Evolutionary conservation across 2,888 invertebrate genomes (phyloP).

Genomic region (Pristionchus mayeri): DNA sequence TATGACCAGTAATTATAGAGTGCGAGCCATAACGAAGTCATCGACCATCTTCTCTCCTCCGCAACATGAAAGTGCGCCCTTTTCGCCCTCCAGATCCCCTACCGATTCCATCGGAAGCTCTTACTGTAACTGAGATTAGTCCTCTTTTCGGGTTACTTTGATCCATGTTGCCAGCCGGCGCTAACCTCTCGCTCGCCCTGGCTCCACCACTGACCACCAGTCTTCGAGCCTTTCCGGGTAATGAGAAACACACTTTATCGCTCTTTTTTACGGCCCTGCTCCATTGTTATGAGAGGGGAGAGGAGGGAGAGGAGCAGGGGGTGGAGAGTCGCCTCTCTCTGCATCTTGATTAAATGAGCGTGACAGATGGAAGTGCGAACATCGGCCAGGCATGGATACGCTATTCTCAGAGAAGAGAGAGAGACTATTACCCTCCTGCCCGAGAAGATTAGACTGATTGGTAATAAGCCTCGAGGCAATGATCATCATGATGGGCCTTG

Average conservation of each 20-base stretch:
- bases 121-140: slow-evolving; percentile 26
- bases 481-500: slow-evolving; percentile 4
- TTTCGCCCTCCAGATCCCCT: not conserved
- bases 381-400: slow-evolving; percentile 40
- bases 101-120: not conserved
- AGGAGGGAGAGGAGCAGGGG: slow-evolving; percentile 16
- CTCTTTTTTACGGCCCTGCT: slow-evolving; percentile 49
- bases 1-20: slow-evolving; percentile 29
- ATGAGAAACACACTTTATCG: slow-evolving; percentile 51
- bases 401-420: not conserved
- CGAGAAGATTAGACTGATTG: slow-evolving; percentile 47
- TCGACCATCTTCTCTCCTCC: not conserved
- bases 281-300: slow-evolving; percentile 44
- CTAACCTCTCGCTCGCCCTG: not conserved
- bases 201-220: not conserved
- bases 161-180: slow-evolving; percentile 15
- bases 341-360: slow-evolving; percentile 51
- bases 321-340: not conserved
- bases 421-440: not conserved
- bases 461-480: slow-evolving; percentile 31
- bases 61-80: slow-evolving; percentile 34
- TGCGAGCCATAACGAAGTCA: slow-evolving; percentile 37
- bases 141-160: not conserved
- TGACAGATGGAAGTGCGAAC: slow-evolving; percentile 48
- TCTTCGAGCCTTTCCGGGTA: slow-evolving; percentile 49